These are phyloP conservation scores for Merluccius polli DNA, from an alignment of 2,797 vertebrate species.

Conservation along the genomic window DNA sequence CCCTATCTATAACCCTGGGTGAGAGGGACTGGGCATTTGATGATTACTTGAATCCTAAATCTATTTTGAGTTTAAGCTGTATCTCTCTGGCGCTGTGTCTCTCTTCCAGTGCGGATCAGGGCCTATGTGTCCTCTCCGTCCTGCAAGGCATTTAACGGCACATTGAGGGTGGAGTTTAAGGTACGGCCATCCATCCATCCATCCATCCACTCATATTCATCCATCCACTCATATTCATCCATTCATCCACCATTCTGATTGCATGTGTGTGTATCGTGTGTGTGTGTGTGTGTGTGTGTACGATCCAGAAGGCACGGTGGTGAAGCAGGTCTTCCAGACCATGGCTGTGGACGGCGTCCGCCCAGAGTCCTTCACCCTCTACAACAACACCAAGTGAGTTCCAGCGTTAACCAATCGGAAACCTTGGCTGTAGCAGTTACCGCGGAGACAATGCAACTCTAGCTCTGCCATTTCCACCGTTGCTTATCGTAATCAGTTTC, in stretches of 20 bases:
- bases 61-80: background rate
- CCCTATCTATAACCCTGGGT: slow-evolving; percentile 77
- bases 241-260: background rate
- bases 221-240: background rate
- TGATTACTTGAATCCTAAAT: background rate
- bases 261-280: background rate
- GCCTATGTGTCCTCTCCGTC: slow-evolving; percentile 58
- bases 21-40: slow-evolving; percentile 9
- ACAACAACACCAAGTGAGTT: slow-evolving; percentile 62
- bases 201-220: no score
- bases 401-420: background rate
- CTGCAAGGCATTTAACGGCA: slow-evolving; percentile 54
- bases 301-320: slow-evolving; percentile 66
- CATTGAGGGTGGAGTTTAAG: slow-evolving; percentile 62
- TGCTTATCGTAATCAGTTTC: no score
- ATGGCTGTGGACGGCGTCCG: slow-evolving; percentile 43
- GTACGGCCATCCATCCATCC: slow-evolving; percentile 38
- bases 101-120: slow-evolving; percentile 58
- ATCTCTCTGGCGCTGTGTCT: background rate
- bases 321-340: slow-evolving; percentile 44
- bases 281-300: slow-evolving; percentile 33
- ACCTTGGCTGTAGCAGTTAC: background rate
- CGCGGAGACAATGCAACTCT: background rate
- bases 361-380: slow-evolving; percentile 44
- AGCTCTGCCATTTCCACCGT: no score